These are phyloP conservation scores for Euclidia mi DNA, from an alignment of 2,888 invertebrate species.

Conservation along the genomic window DNA sequence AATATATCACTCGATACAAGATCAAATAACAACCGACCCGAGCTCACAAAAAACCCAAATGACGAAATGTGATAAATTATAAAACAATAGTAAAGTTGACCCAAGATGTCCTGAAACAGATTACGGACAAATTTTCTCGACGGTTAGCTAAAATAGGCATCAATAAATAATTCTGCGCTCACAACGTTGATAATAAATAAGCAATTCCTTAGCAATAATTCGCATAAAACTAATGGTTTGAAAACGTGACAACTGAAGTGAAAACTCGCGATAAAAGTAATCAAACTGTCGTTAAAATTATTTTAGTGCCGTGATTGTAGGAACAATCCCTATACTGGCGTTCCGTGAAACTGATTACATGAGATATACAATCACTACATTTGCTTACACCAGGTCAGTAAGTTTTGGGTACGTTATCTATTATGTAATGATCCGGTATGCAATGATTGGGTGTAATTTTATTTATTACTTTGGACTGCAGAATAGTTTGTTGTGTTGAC, in stretches of 20 bases:
- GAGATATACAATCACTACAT: slow-evolving; percentile 38
- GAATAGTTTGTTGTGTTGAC: too few species aligned
- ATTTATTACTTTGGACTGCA: too few species aligned
- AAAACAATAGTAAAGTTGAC: slow-evolving; percentile 33
- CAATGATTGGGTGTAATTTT: too few species aligned
- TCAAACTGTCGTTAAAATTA: slow-evolving; percentile 88
- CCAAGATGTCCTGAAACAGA: slow-evolving; percentile 42
- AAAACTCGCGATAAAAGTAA: slow-evolving; percentile 88
- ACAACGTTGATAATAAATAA: slow-evolving; percentile 79
- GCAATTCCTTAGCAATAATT: slow-evolving; percentile 84
- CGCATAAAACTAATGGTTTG: slow-evolving; percentile 89
- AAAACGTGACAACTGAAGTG: slow-evolving; percentile 87
- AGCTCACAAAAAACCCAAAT: slow-evolving; percentile 11
- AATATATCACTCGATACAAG: slow-evolving; percentile 3
- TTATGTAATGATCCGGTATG: slow-evolving; percentile 5
- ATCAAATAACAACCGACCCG: neutral
- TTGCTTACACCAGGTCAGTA: slow-evolving; percentile 37
- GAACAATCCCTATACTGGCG: slow-evolving; percentile 60
- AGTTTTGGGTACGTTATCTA: slow-evolving; percentile 17
- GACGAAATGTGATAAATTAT: slow-evolving; percentile 15
- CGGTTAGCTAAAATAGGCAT: slow-evolving; percentile 53
- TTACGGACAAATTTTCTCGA: slow-evolving; percentile 59
- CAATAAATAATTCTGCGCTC: slow-evolving; percentile 65
- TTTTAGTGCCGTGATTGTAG: slow-evolving; percentile 78
- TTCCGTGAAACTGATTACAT: slow-evolving; percentile 19